Evolutionary conservation across 1,140 invertebrate species (phyloP), one percentile per base, ranked within the genome.

Genomic region (Chrysomallon squamiferum): DNA sequence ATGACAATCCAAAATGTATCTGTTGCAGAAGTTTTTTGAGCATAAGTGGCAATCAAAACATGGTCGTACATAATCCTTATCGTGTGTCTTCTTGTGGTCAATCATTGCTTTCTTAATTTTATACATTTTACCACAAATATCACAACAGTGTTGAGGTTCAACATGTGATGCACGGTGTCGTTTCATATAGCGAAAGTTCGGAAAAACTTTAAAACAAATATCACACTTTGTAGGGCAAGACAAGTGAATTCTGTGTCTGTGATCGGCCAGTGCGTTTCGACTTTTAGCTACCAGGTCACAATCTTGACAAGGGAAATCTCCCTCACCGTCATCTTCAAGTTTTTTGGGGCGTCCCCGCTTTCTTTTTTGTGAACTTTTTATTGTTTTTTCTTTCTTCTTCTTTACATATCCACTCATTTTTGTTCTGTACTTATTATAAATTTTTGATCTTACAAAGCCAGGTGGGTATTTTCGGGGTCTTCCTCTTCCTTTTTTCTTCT

Each of bases 51-150:
- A 81, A 43, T 65, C 41, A 43, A 71, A 67, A 3, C 63, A 35
- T 18, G 72, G 68, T 47, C 65, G 69, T 13, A 62, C 52, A 62
- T 74, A 78, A 29, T 27, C 52, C 20, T 41, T 54, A n/a, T 72
- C 68, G 62, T 80, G 76, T 11, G 62, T 73, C 59, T 75, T 76
- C 41, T 59, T 59, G 41, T 80, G 78, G 18, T 71, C 69, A 20
- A 63, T 45, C 54, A 80, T 67, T 30, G 72, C 62, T 68, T 73
- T 78, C 25, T 47, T 30, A 15, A 68, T 60, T 66, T 78, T 80
- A 59, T 76, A 80, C 45, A 69, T 65, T 61, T 78, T 80, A 1
- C 76, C 74, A 68, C 78, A 80, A 25, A 74, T 59, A 59, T 78
- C 71, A 71, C 78, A 80, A 32, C 54, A 69, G 52, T 70, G 56